Percentiles rank a stretch among this genome's conserved stretches.
Conservation (phyloP, 2,888 invertebrate genomes). For the Tenthredo livida region DNA sequence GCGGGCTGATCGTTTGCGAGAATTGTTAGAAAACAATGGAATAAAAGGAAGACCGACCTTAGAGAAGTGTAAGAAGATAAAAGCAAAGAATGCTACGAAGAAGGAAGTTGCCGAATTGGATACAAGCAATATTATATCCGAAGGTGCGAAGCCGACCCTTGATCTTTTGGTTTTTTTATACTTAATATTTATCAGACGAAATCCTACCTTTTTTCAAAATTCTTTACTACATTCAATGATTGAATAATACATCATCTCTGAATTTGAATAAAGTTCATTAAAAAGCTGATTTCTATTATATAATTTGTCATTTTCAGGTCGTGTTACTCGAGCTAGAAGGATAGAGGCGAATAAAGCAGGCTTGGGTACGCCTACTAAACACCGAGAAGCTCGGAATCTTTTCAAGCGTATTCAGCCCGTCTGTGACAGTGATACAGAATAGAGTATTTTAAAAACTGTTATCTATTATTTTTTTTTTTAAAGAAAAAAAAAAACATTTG, state of each 20-base stretch:
- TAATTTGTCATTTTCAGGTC: constrained; percentile 49
- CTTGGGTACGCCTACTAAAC: constrained; percentile 51
- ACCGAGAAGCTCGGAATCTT: constrained; percentile 59
- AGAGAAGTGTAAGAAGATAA: constrained; percentile 71
- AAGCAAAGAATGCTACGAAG: constrained; percentile 63
- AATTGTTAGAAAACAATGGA: constrained; percentile 70
- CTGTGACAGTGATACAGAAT: constrained; percentile 67
- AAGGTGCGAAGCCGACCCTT: constrained; percentile 65
- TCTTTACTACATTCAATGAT: not conserved
- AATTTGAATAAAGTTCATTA: not conserved
- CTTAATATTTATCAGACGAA: not conserved
- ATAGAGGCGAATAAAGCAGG: constrained; percentile 52
- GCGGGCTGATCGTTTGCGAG: constrained; percentile 64
- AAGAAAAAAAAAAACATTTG: not conserved
- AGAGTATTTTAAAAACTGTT: constrained; percentile 35
- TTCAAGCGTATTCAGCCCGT: constrained; percentile 63
- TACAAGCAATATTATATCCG: constrained; percentile 67
- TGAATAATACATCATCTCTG: not conserved
- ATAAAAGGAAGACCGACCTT: constrained; percentile 69
- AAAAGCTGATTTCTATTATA: not conserved
- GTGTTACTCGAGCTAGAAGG: constrained; percentile 63
- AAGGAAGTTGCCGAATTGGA: constrained; percentile 68
- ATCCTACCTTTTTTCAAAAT: not conserved
- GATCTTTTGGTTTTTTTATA: not conserved
- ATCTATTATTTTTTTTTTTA: not conserved